Evolutionary conservation across 2,888 invertebrate species (phyloP).

Genomic region (Harpalus rubripes): DNA sequence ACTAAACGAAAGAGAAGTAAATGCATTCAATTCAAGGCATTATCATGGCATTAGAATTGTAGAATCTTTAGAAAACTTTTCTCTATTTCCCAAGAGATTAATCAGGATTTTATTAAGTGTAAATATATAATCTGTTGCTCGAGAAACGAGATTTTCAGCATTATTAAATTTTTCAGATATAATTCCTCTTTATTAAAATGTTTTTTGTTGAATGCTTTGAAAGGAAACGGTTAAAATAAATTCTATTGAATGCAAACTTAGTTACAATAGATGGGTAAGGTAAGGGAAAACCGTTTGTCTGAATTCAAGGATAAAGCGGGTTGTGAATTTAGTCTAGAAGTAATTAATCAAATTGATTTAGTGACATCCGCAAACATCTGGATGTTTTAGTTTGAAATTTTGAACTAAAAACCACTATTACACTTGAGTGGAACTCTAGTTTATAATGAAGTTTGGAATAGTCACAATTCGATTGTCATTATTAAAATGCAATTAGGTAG

Average conservation of each 20-base stretch:
- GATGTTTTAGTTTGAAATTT: background rate
- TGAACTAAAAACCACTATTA: background rate
- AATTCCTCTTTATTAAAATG: no score
- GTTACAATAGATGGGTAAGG: background rate
- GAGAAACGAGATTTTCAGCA: background rate
- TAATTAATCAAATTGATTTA: constrained; percentile 7
- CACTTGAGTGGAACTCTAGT: background rate
- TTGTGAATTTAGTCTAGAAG: background rate
- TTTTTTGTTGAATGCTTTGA: background rate
- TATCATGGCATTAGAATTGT: constrained; percentile 2
- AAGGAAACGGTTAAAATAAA: background rate
- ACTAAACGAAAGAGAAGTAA: background rate
- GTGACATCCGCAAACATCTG: constrained; percentile 4
- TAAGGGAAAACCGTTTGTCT: background rate
- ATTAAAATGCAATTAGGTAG: no score
- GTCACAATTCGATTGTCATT: no score
- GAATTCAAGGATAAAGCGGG: background rate
- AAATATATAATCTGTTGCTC: background rate
- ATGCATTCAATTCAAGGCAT: background rate
- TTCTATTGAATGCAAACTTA: background rate
- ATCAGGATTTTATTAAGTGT: constrained; percentile 3
- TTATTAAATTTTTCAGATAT: no score
- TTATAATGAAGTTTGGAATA: background rate
- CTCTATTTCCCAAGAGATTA: background rate
- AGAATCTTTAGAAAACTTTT: background rate